Percentiles rank a stretch among this genome's conserved stretches.
Conservation (phyloP, 2,797 vertebrate genomes). For the Eulemur rubriventer region DNA sequence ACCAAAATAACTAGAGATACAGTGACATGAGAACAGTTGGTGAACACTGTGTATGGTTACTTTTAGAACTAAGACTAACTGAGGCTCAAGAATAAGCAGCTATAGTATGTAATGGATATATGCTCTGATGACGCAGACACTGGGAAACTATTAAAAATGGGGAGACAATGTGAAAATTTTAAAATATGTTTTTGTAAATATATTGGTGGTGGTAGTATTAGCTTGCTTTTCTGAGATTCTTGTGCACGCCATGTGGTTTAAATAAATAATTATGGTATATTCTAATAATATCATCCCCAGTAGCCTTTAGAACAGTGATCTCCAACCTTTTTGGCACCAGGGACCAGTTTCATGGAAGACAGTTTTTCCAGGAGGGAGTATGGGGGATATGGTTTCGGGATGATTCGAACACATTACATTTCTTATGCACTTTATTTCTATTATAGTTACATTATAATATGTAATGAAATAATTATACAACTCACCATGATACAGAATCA, state of each 20-base stretch:
- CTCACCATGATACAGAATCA: no score
- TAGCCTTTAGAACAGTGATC: not conserved
- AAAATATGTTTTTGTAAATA: not conserved
- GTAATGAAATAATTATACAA: no score
- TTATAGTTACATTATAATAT: no score
- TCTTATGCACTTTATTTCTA: no score
- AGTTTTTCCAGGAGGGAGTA: no score
- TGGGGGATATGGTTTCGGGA: no score
- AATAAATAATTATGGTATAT: slow-evolving; percentile 6
- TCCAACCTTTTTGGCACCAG: no score
- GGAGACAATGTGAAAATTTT: not conserved
- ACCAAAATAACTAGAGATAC: not conserved
- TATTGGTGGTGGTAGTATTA: not conserved
- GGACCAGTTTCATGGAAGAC: no score
- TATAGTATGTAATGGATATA: not conserved
- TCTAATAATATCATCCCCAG: not conserved
- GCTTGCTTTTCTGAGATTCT: not conserved
- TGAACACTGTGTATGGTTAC: not conserved
- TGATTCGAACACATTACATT: no score
- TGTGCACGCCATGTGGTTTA: not conserved
- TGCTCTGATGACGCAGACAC: not conserved
- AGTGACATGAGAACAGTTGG: not conserved
- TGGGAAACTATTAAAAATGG: not conserved
- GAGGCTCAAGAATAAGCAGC: not conserved
- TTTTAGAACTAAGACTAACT: not conserved